Conservation (phyloP, 2,888 invertebrate genomes). For the Drosophila pseudotakahashii region DNA sequence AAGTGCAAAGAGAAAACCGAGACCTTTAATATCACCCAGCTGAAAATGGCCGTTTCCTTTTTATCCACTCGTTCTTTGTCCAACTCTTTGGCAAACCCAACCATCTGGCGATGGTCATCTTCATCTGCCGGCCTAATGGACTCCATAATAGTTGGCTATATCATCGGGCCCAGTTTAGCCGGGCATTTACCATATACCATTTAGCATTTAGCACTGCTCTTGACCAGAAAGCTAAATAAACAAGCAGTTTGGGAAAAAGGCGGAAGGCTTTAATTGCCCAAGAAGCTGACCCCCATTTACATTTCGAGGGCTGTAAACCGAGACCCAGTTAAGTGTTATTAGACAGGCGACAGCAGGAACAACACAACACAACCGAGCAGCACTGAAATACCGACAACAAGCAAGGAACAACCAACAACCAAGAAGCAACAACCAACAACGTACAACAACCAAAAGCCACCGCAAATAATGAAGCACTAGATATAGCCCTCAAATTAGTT, state of each 20-base stretch:
- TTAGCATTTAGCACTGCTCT: constrained; percentile 36
- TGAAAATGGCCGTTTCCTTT: constrained; percentile 7
- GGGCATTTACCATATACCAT: constrained; percentile 14
- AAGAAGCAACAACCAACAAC: constrained; percentile 12
- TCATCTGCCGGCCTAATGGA: constrained; percentile 65
- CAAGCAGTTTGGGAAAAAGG: constrained; percentile 33
- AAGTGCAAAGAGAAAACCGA: constrained; percentile 13
- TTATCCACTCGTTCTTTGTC: constrained; percentile 8
- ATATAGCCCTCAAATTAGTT: constrained; percentile 71
- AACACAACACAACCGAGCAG: constrained; percentile 9
- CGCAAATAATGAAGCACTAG: constrained; percentile 74
- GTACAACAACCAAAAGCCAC: constrained; percentile 41
- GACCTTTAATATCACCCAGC: constrained; percentile 9
- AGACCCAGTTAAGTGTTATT: constrained; percentile 69
- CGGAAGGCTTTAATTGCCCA: constrained; percentile 58
- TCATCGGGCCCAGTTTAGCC: constrained; percentile 34
- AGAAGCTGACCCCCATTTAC: constrained; percentile 38
- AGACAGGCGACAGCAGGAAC: constrained; percentile 56
- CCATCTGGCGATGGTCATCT: constrained; percentile 40
- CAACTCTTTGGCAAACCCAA: constrained; percentile 29
- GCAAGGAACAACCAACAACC: constrained; percentile 11
- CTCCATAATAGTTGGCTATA: constrained; percentile 66
- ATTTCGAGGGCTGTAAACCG: constrained; percentile 39
- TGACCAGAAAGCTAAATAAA: constrained; percentile 54
- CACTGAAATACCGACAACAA: no score